Conservation (phyloP, 2,113 vertebrate genomes). For the Lichenostomus cassidix region DNA sequence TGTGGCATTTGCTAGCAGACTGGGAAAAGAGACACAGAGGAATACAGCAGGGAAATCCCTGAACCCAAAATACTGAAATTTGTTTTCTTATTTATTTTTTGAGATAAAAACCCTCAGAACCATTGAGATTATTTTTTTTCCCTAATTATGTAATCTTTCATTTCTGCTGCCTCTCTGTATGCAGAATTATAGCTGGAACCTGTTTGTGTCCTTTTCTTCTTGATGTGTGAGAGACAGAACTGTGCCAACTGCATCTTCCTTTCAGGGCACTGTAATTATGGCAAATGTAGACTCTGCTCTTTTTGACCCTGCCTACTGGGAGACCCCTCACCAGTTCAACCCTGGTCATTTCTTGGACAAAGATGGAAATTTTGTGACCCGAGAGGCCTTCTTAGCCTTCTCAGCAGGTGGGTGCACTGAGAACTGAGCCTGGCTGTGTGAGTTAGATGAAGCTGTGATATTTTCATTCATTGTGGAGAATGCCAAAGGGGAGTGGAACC, state of each 20-base stretch:
- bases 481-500: not conserved
- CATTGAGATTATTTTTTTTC: not conserved
- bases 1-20: not conserved
- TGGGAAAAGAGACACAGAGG: not conserved
- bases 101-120: accelerated
- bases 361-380: conserved; percentile 50
- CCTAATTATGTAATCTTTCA: not conserved
- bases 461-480: not conserved
- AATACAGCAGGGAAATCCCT: not conserved
- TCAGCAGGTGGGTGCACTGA: conserved; percentile 41
- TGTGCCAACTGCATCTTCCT: not conserved
- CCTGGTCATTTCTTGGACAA: conserved; percentile 65
- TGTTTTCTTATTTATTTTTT: not conserved
- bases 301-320: conserved; percentile 50
- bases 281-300: conserved; percentile 55
- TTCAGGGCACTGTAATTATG: conserved; percentile 60
- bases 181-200: not conserved
- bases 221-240: not conserved
- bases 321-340: conserved; percentile 62
- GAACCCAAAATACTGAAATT: not conserved
- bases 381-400: conserved; percentile 63
- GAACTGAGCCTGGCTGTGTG: not conserved
- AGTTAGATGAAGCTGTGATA: not conserved
- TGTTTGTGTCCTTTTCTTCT: not conserved
- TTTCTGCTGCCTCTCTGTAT: not conserved